A percentile compares a stretch with the other conserved stretches of the same genome.
Evolutionary conservation across 2,888 invertebrate genomes (phyloP).

Genomic region (Rotaria macrura): DNA sequence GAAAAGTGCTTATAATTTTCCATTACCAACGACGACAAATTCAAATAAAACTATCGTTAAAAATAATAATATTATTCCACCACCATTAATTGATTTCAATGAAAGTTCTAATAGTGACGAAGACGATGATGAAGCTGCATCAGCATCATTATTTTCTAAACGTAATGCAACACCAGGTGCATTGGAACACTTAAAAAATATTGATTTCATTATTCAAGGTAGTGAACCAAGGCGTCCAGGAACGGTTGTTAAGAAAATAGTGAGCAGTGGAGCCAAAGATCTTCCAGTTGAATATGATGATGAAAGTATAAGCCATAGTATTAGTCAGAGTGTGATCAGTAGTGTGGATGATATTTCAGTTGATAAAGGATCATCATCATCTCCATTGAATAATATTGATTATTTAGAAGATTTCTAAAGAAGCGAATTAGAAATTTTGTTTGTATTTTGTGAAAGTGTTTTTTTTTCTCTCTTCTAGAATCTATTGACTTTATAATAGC

Average conservation of each 20-base stretch:
- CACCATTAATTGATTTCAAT: background rate
- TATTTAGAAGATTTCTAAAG: background rate
- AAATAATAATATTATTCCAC: background rate
- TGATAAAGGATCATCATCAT: background rate
- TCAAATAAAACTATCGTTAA: background rate
- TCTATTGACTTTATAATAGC: background rate
- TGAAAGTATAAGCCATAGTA: background rate
- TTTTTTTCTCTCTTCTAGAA: background rate
- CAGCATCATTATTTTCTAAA: background rate
- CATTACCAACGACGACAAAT: background rate
- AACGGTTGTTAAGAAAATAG: background rate
- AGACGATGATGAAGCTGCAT: background rate
- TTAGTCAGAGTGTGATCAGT: background rate
- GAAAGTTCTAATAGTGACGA: background rate
- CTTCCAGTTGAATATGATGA: background rate
- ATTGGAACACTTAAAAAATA: background rate
- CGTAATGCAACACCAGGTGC: background rate
- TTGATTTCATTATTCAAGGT: background rate
- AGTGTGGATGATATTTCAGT: background rate
- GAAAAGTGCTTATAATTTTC: background rate
- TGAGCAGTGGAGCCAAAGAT: background rate
- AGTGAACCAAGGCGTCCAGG: no score
- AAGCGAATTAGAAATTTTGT: background rate
- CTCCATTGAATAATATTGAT: background rate
- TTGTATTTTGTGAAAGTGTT: background rate